Evolutionary conservation across 64 coral and sea anemone genomes (phyloP), one percentile per base, ranked within the genome.

Genomic region (Dendrophyllia cribrosa): DNA sequence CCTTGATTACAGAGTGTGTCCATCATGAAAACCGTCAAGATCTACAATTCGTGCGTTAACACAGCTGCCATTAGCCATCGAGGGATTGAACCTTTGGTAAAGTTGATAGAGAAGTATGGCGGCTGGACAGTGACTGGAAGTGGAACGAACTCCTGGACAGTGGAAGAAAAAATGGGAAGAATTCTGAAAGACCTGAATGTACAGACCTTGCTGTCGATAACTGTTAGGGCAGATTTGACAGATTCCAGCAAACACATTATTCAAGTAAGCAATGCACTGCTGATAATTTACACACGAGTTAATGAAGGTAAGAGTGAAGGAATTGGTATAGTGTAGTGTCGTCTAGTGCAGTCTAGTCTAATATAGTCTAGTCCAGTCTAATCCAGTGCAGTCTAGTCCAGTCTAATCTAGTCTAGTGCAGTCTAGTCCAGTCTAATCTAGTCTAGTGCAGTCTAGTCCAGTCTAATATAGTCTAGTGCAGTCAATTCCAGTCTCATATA

Each of bases 51-150:
- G 12, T 94, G 92, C 73, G 3, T 89, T 2, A 62, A 89, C 52
- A 94, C 56, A 9, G 3, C 55, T 52, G 56, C 79, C 4, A 87
- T 91, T 69, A 70, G 91, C 45, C 7, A 63, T 9, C 79, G 72
- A 70, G 93, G 81, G 16, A 48, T 20, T 15, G 21, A 2, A 14
- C 93, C 88, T 11, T 55, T 95, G n/a, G 58, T 44, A 76, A 60
- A 91, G 15, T 56, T 95, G 49, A 91, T 95, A 13, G 20, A 76
- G 67, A 6, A 87, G 6, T 95, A 95, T 74, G 93, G 93, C 5
- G 93, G 93, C 21, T 95, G 93, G 93, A 34, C 59, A 20, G 67
- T 95, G 45, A 84, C 82, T 21, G 17, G 59, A 26, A 80, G 65
- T 19, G 59, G 34, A 72, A 7, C 5, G 13, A 65, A 72, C 25